A percentile compares a stretch with the other conserved stretches of the same genome.
Conservation (phyloP, 2,888 invertebrate genomes). For the Tanaodytes sp. region DNA sequence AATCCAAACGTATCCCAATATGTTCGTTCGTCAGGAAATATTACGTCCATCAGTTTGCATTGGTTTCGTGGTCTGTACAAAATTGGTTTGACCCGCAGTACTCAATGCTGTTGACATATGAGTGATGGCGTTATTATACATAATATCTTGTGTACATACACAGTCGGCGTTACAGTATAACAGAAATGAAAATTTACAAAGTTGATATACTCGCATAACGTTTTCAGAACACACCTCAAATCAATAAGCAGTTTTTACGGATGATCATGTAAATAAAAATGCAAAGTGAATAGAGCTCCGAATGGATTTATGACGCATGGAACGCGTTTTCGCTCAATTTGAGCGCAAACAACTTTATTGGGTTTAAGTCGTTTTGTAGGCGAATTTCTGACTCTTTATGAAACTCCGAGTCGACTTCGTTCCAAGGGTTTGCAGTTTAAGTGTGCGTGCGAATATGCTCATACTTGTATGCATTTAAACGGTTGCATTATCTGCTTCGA, state of each 20-base stretch:
- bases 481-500: slow-evolving; percentile 63
- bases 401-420: slow-evolving; percentile 50
- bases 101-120: slow-evolving; percentile 61
- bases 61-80: slow-evolving; percentile 58
- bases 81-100: slow-evolving; percentile 58
- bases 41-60: slow-evolving; percentile 63
- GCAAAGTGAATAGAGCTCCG: slow-evolving; percentile 8
- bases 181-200: slow-evolving; percentile 29
- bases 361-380: slow-evolving; percentile 52
- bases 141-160: slow-evolving; percentile 44
- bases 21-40: slow-evolving; percentile 60
- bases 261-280: slow-evolving; percentile 18
- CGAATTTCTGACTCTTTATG: slow-evolving; percentile 63
- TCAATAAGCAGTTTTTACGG: slow-evolving; percentile 28
- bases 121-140: slow-evolving; percentile 57
- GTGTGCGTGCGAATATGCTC: slow-evolving; percentile 61
- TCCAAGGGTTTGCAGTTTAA: slow-evolving; percentile 56
- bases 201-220: slow-evolving; percentile 30
- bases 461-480: slow-evolving; percentile 71
- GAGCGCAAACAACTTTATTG: slow-evolving; percentile 58
- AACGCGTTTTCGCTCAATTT: slow-evolving; percentile 57
- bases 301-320: slow-evolving; percentile 22
- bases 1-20: slow-evolving; percentile 69
- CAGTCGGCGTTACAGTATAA: slow-evolving; percentile 29
- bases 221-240: slow-evolving; percentile 20